Evolutionary conservation across 2,113 vertebrate species (phyloP).

Genomic region (Oreochromis aureus): DNA sequence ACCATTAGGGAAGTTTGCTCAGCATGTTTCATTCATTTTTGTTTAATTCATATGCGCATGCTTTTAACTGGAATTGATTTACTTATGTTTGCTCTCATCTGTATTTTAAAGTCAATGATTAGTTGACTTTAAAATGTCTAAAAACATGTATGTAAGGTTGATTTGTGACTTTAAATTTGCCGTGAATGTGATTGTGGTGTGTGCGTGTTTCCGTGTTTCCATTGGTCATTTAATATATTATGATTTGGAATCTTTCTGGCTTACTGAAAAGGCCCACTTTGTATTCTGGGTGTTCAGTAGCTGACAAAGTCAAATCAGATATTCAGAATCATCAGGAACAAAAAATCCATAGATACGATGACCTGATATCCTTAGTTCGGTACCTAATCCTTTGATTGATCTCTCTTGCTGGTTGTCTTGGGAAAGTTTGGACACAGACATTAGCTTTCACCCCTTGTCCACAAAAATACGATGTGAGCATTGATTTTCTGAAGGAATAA

Average conservation of each 20-base stretch:
- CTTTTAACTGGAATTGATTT: not conserved
- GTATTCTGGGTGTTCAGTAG: constrained; percentile 9
- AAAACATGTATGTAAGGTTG: not conserved
- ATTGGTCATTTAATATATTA: constrained; percentile 12
- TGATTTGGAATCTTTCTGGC: constrained; percentile 58
- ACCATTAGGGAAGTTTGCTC: not conserved
- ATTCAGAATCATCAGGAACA: constrained; percentile 9
- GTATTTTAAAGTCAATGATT: not conserved
- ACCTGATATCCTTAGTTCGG: constrained; percentile 46
- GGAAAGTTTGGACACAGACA: constrained; percentile 51
- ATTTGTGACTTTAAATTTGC: not conserved
- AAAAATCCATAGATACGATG: constrained; percentile 54
- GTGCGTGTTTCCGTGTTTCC: not conserved
- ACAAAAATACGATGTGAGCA: constrained; percentile 38
- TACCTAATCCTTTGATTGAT: constrained; percentile 54
- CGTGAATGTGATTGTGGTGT: not conserved
- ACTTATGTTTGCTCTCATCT: not conserved
- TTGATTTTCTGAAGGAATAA: constrained; percentile 51
- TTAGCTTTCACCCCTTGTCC: constrained; percentile 47
- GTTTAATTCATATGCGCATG: not conserved
- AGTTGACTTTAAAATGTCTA: not conserved
- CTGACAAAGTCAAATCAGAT: constrained; percentile 31
- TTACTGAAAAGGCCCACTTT: not conserved
- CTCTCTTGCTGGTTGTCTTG: constrained; percentile 20
- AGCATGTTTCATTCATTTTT: not conserved